Base-by-base conservation (phyloP, 2,113 vertebrate genomes). In the Calyptommatus sinebrachiatus region DNA sequence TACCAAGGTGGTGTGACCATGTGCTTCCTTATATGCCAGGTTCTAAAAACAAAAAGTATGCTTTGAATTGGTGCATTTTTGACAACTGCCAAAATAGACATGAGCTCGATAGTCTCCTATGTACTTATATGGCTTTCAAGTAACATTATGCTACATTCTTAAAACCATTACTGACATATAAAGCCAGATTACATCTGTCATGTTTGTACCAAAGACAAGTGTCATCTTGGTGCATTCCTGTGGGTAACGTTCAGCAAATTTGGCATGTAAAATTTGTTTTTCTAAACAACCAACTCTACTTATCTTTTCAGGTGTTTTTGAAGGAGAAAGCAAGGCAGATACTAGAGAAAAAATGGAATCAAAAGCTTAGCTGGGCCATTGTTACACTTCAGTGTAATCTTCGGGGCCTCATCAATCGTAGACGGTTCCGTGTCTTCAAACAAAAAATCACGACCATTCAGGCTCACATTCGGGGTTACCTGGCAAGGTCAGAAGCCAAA, bases 351-450 rank as follows among this genome's bases (percentile, higher is more conserved):
- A 92, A 65, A 50, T 93, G 95, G 96, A 93, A 7, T 53, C 95
- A 92, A 88, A 96, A 95, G 26, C 94, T 96, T 89, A 96, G 91
- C 12, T 96, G 96, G 96, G 97, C 97, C 0, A 89, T 96, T 6
- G 75, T 96, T 84, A 97, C 94, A 24, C 93, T 98, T 86, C 97
- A 97, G 89, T 94, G 94, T 84, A 97, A 95, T 78, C 96, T 97
- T 79, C 90, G 95, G 2, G 84, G 92, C 35, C 96, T 97, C 76
- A 92, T 97, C 29, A 95, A 73, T 62, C 93, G 90, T 72, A 94
- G 91, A 61, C 96, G 94, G 86, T 96, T 96, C 86, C 94, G 79
- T 20, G 91, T 95, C 78, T 96, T 97, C 82, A 96, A 93, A 84
- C 90, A 96, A 85, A 97, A 97, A 81, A 95, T 94, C 87, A 96